Evolutionary conservation across 2,113 vertebrate genomes (phyloP), one percentile per base, ranked within the genome.

Genomic region (Podocnemis expansa): DNA sequence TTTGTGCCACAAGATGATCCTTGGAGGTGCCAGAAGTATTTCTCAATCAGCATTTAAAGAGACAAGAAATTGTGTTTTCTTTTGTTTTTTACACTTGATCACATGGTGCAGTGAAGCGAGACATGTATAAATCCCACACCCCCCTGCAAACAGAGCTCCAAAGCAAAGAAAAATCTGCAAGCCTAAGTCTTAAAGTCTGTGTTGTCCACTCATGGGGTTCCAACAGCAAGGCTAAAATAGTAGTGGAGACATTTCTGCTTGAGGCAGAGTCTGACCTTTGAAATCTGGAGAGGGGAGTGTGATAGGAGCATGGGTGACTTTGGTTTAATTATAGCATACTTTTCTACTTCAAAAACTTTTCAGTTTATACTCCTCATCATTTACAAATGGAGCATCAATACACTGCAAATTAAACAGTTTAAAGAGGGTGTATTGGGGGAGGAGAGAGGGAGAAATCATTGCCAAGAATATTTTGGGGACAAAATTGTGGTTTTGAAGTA

Each of bases 281-380:
- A 67, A 67, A 34, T 16, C 16, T 31, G 8, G 60, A 16, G 34
- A 19, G 8, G 3, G 34, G 60, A 49, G 47, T 9, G 47, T 8
- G 54, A 80, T n/a, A 90, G 83, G 80, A 90, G 55, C 82, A 87
- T 87, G 70, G 84, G 56, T 93, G 82, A 93, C 63, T 93, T 96
- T 89, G 84, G 85, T 94, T 96, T 89, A 94, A 80, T 90, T 24
- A 41, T 2, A 94, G 56, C 56, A 85, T 85, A 21, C 80, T 89
- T 31, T 86, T 91, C 78, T 94, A 38, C 81, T 95, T 95, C 84
- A n/a, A 45, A 95, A 78, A 88, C 80, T 85, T 89, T 91, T 27
- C 47, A 29, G 58, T 93, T 75, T 93, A 79, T 2, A 52, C 14
- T 21, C 82, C 1, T 41, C 70, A 86, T 88, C 38, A 34, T 88